Conservation (phyloP, 2,113 vertebrate genomes). For the Scopus umbretta region DNA sequence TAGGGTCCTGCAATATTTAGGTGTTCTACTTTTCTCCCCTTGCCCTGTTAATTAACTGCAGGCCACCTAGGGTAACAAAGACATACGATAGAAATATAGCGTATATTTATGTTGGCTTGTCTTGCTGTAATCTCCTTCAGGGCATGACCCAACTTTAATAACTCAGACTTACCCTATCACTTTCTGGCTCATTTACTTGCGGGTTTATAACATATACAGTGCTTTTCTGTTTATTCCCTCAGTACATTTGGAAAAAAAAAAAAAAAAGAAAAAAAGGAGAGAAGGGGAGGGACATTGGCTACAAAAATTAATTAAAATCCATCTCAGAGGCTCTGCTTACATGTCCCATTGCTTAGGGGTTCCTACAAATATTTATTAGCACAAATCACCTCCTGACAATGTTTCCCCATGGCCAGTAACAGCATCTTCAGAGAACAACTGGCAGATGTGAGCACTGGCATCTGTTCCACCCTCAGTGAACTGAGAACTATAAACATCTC, state of each 20-base stretch:
- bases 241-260: background rate
- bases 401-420: background rate
- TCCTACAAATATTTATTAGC: background rate
- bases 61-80: slow-evolving; percentile 50
- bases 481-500: background rate
- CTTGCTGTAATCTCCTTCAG: slow-evolving; percentile 6
- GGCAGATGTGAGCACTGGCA: background rate
- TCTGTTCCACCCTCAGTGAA: background rate
- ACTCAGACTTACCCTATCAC: slow-evolving; percentile 31
- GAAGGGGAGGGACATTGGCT: background rate
- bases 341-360: background rate
- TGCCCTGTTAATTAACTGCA: background rate
- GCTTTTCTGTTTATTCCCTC: background rate
- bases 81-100: background rate
- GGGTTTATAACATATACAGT: background rate
- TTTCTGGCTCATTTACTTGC: slow-evolving; percentile 39
- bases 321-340: background rate
- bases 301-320: background rate
- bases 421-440: background rate
- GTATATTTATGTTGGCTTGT: slow-evolving; percentile 36
- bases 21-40: background rate
- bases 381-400: background rate
- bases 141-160: slow-evolving; percentile 23
- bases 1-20: background rate
- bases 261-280: background rate